These are phyloP conservation scores for Ectropis crepuscularia DNA, from an alignment of 2,888 invertebrate genomes.

Conservation along the genomic window DNA sequence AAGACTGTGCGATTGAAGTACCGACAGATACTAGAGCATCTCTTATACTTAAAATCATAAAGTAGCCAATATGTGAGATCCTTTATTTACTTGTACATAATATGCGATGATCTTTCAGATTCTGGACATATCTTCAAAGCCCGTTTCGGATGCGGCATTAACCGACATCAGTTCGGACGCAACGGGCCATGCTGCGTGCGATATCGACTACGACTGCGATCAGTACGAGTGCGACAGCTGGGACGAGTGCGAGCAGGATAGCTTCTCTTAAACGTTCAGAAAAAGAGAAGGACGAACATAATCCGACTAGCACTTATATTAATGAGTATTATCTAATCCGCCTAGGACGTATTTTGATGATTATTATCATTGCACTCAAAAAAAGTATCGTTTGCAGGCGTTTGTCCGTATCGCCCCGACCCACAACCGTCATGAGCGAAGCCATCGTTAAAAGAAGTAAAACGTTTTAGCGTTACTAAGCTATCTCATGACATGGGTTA, in stretches of 20 bases:
- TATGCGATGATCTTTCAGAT: conserved; percentile 55
- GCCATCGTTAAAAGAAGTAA: too few species aligned
- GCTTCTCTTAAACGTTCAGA: conserved; percentile 71
- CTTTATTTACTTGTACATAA: neutral
- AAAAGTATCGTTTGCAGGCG: too few species aligned
- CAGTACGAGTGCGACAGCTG: conserved; percentile 82
- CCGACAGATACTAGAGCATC: too few species aligned
- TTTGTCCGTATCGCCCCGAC: too few species aligned
- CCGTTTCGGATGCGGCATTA: conserved; percentile 78
- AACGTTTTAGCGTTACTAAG: too few species aligned
- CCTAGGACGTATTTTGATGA: too few species aligned
- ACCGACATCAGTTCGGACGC: conserved; percentile 83
- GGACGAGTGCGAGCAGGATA: conserved; percentile 84
- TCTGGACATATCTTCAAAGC: conserved; percentile 81
- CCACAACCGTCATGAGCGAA: too few species aligned
- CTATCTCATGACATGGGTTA: too few species aligned
- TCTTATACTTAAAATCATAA: too few species aligned
- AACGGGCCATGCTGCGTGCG: conserved; percentile 81
- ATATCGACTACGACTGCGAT: conserved; percentile 81
- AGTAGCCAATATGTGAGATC: neutral
- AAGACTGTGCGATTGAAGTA: too few species aligned
- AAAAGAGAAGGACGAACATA: neutral
- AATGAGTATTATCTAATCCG: neutral
- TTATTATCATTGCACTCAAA: too few species aligned
- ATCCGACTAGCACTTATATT: neutral